phyloP scores from a whole-genome alignment of 1,140 invertebrate species.

The Dysdera silvatica region DNA sequence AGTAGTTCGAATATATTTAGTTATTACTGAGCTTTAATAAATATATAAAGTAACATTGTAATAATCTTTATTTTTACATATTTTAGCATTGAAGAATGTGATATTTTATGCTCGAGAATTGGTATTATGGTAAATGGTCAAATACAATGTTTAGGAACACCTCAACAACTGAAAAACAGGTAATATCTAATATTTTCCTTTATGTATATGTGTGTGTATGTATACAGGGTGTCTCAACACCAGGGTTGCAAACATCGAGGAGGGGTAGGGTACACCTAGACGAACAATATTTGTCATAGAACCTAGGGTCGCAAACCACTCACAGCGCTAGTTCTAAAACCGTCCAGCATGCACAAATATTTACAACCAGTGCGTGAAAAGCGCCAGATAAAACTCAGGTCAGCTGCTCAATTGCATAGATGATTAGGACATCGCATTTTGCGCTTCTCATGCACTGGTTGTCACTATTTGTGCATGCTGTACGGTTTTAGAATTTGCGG shows the following conservation, averaged over 20 bases:
- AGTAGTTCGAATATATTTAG: too few species aligned
- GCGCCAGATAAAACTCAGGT: too few species aligned
- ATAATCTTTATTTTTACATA: not conserved
- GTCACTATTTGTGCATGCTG: too few species aligned
- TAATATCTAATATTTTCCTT: constrained; percentile 25
- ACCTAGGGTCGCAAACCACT: constrained; percentile 60
- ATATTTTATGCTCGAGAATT: constrained; percentile 36
- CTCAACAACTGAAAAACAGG: constrained; percentile 47
- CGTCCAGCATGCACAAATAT: not conserved
- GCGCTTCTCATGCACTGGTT: too few species aligned
- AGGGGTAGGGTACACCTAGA: too few species aligned
- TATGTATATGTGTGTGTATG: not conserved
- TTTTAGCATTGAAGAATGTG: constrained; percentile 39
- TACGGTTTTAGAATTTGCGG: not conserved
- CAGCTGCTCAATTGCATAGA: too few species aligned
- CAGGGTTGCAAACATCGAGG: too few species aligned
- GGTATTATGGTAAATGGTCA: constrained; percentile 47
- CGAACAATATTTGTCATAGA: not conserved
- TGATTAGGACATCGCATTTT: too few species aligned
- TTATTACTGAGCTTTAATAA: too few species aligned
- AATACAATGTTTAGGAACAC: constrained; percentile 47
- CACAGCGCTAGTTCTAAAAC: constrained; percentile 5
- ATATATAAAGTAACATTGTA: not conserved
- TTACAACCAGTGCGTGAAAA: not conserved
- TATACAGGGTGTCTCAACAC: too few species aligned